phyloP scores from a whole-genome alignment of 1,140 invertebrate genomes.

The Zaprionus taronus region DNA sequence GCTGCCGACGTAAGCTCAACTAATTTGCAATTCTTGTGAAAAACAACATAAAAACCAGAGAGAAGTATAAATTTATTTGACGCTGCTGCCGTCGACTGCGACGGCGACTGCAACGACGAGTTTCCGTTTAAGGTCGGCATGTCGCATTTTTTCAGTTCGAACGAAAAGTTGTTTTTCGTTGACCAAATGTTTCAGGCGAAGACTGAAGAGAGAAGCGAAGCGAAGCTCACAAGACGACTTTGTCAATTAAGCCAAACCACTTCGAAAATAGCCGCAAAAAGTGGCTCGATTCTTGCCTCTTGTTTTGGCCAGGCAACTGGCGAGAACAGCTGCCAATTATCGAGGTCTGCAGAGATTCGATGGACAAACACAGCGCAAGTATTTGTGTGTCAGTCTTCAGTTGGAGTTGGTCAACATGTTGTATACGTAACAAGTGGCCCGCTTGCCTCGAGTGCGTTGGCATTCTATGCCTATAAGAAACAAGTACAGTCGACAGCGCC shows the following conservation, averaged over 20 bases:
- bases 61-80: conserved; percentile 68
- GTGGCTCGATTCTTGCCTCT: conserved; percentile 17
- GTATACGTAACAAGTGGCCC: conserved; percentile 43
- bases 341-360: conserved; percentile 11
- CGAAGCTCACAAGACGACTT: conserved; percentile 4
- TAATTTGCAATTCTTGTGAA: conserved; percentile 82
- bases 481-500: too few relatives aligned
- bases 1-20: conserved; percentile 49
- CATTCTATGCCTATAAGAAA: too few relatives aligned
- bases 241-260: conserved; percentile 46
- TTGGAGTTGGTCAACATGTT: conserved; percentile 24
- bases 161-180: conserved; percentile 76
- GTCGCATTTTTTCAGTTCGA: conserved; percentile 72
- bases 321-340: conserved; percentile 72
- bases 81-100: conserved; percentile 30
- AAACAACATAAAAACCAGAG: conserved; percentile 52
- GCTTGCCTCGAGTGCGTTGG: too few relatives aligned
- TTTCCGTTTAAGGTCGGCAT: conserved; percentile 81
- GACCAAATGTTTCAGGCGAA: conserved; percentile 57
- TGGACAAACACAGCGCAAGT: conserved; percentile 16
- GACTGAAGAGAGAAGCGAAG: not conserved
- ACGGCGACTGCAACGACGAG: conserved; percentile 57
- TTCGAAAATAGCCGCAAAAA: conserved; percentile 24
- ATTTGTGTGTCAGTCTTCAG: conserved; percentile 31
- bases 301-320: conserved; percentile 26